phyloP scores from a whole-genome alignment of 2,797 vertebrate genomes.

The Dendrocincla tyrannina region DNA sequence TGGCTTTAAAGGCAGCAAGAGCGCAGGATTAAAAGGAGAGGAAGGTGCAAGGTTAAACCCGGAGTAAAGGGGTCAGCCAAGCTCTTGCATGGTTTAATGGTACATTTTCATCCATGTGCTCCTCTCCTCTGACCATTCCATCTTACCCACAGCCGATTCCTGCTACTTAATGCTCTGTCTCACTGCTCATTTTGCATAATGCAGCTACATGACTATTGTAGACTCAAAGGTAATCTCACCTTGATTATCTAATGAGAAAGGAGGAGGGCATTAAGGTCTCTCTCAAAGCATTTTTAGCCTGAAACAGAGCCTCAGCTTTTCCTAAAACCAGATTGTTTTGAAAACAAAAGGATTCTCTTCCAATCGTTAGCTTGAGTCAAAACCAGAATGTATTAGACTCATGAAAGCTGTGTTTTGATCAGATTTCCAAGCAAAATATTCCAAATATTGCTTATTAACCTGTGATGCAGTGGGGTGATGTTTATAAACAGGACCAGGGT shows the following conservation, averaged over 20 bases:
- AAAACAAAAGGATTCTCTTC: not conserved
- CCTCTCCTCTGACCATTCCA: not conserved
- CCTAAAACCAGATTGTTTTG: not conserved
- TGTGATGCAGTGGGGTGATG: no score
- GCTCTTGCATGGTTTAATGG: not conserved
- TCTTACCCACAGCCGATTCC: not conserved
- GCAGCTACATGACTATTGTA: accelerated
- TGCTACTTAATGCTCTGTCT: not conserved
- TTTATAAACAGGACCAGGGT: not conserved
- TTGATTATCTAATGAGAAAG: not conserved
- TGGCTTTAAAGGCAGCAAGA: not conserved
- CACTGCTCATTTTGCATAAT: not conserved
- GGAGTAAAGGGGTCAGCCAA: not conserved
- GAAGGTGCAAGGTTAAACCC: not conserved
- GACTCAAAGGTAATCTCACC: not conserved
- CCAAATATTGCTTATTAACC: not conserved
- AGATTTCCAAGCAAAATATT: not conserved
- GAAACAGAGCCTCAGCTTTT: not conserved
- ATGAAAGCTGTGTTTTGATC: not conserved
- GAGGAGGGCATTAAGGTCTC: not conserved
- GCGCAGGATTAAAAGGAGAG: not conserved
- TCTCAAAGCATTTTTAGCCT: not conserved
- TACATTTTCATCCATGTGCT: accelerated
- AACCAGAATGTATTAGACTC: not conserved
- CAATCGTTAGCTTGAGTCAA: not conserved